phyloP scores from a whole-genome alignment of 2,797 vertebrate genomes.

The Helicolenus hilgendorfi region DNA sequence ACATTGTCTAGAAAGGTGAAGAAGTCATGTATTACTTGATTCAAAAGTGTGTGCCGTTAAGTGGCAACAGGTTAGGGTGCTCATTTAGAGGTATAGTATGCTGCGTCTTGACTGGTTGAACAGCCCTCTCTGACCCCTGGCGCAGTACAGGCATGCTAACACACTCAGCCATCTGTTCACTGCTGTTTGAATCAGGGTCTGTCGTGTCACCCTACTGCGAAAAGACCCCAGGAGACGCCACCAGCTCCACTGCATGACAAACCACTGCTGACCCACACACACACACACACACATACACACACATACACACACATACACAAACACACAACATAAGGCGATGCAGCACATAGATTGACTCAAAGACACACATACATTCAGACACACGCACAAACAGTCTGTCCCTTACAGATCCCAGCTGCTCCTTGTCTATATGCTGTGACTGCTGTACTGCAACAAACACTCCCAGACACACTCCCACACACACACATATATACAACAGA shows the following conservation, averaged over 20 bases:
- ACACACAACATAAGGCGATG: background rate
- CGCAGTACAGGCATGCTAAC: constrained; percentile 58
- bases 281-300: background rate
- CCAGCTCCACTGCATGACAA: constrained; percentile 40
- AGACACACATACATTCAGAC: constrained; percentile 16
- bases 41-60: background rate
- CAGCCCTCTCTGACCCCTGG: constrained; percentile 61
- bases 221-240: constrained; percentile 52
- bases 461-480: background rate
- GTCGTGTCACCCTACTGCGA: constrained; percentile 13
- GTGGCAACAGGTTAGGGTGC: constrained; percentile 37
- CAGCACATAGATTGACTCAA: constrained; percentile 5
- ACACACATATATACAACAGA: background rate
- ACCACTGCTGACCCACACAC: constrained; percentile 30
- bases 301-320: background rate
- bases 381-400: constrained; percentile 24
- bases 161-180: constrained; percentile 82
- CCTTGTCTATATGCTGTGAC: background rate
- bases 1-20: background rate
- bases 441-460: constrained; percentile 10
- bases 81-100: constrained; percentile 46
- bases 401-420: constrained; percentile 16
- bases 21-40: background rate
- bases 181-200: constrained; percentile 41
- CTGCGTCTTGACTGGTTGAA: constrained; percentile 44